phyloP scores from a whole-genome alignment of 2,888 invertebrate species.

The Polia nebulosa region DNA sequence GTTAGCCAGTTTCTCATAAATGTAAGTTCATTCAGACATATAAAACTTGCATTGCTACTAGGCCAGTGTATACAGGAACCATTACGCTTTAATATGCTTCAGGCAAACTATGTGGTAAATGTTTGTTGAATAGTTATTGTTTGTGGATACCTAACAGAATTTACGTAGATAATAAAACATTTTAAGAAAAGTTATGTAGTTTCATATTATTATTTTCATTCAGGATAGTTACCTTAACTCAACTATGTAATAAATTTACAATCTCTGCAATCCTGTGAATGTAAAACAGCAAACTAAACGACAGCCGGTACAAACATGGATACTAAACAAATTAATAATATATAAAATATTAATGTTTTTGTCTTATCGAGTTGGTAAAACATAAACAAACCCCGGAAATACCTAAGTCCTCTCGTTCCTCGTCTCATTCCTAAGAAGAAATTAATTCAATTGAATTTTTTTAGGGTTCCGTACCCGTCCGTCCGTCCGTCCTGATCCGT shows the following conservation, averaged over 20 bases:
- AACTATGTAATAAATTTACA: neutral
- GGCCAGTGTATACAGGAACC: conserved; percentile 17
- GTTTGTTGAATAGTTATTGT: conserved; percentile 40
- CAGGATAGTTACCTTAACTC: conserved; percentile 1
- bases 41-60: too few relatives aligned
- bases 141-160: conserved; percentile 12
- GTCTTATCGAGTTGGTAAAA: too few relatives aligned
- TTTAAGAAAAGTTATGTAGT: conserved; percentile 33
- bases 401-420: too few relatives aligned
- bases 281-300: neutral
- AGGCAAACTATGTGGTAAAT: conserved; percentile 40
- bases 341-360: too few relatives aligned
- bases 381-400: too few relatives aligned
- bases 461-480: too few relatives aligned
- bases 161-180: conserved; percentile 42
- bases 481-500: too few relatives aligned
- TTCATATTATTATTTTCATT: conserved; percentile 44
- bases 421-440: too few relatives aligned
- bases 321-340: too few relatives aligned
- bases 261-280: neutral
- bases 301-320: neutral
- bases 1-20: too few relatives aligned
- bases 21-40: too few relatives aligned
- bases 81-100: conserved; percentile 52
- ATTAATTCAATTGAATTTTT: too few relatives aligned